Conservation (phyloP, 2,888 invertebrate genomes). For the Epinotia bilunana region DNA sequence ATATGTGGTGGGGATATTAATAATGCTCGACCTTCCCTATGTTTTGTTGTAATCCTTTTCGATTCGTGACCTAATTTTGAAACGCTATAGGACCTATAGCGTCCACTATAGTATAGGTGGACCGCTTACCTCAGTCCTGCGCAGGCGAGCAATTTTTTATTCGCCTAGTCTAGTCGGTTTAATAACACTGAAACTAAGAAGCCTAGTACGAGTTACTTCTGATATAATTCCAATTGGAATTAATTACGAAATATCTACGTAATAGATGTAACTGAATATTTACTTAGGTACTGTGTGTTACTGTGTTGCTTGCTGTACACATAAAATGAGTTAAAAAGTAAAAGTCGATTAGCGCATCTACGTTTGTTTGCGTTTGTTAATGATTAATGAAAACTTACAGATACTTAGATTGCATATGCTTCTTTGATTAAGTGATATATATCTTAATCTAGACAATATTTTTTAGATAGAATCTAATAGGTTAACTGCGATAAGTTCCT, state of each 20-base stretch:
- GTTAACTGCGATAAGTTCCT: too few species aligned
- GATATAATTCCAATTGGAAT: neutral
- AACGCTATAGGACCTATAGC: neutral
- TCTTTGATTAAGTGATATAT: too few species aligned
- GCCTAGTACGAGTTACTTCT: neutral
- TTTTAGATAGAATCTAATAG: too few species aligned
- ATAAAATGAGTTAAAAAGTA: conserved; percentile 4
- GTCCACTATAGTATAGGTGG: too few species aligned
- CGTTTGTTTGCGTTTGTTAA: neutral
- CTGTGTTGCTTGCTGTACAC: neutral
- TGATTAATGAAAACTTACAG: too few species aligned
- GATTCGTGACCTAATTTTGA: conserved; percentile 17
- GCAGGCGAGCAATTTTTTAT: neutral
- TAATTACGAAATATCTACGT: conserved; percentile 9
- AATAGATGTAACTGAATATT: neutral
- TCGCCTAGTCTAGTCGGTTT: neutral
- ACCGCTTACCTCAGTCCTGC: too few species aligned
- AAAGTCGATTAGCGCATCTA: conserved; percentile 8
- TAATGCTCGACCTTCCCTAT: too few species aligned
- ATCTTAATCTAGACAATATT: too few species aligned
- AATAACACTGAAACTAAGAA: neutral
- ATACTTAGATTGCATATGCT: too few species aligned
- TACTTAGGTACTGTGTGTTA: neutral
- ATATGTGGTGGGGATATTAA: too few species aligned
- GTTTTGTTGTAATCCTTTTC: neutral